Conservation (phyloP, 1,140 invertebrate species). For the Drosophila ironensis region DNA sequence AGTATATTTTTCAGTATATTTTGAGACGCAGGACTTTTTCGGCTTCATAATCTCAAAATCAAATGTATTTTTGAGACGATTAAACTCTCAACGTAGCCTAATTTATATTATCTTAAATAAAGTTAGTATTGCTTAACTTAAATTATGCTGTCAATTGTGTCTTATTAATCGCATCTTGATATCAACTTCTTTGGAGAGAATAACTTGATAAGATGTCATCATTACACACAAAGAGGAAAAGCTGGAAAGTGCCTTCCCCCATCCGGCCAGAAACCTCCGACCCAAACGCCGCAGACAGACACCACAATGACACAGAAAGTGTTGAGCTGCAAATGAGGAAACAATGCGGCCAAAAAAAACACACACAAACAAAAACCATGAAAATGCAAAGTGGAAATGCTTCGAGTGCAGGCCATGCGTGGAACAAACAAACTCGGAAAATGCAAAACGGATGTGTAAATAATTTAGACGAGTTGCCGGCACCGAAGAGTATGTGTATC, state of each 20-base stretch:
- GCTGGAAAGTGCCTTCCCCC: conserved; percentile 51
- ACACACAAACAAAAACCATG: conserved; percentile 1
- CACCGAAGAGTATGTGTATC: conserved; percentile 55
- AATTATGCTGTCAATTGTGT: no score
- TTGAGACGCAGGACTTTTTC: no score
- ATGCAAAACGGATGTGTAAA: conserved; percentile 80
- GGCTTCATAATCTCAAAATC: no score
- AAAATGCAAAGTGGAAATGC: conserved; percentile 61
- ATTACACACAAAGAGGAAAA: conserved; percentile 49
- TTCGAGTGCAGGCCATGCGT: conserved; percentile 68
- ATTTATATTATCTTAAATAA: no score
- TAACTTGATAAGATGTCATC: no score
- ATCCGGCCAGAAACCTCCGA: background rate
- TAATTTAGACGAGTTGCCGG: conserved; percentile 77
- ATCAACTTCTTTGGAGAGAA: no score
- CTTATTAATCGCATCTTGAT: no score
- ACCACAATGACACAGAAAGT: conserved; percentile 77
- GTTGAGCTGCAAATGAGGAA: conserved; percentile 77
- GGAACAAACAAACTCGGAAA: conserved; percentile 61
- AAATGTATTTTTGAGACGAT: no score
- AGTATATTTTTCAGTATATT: no score
- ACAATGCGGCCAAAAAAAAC: conserved; percentile 62
- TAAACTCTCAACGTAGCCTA: no score
- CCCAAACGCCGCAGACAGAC: conserved; percentile 38
- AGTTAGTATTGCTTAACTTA: no score